Evolutionary conservation across 92 coral and sea anemone species (phyloP).

Genomic region (Actinostola sp.): DNA sequence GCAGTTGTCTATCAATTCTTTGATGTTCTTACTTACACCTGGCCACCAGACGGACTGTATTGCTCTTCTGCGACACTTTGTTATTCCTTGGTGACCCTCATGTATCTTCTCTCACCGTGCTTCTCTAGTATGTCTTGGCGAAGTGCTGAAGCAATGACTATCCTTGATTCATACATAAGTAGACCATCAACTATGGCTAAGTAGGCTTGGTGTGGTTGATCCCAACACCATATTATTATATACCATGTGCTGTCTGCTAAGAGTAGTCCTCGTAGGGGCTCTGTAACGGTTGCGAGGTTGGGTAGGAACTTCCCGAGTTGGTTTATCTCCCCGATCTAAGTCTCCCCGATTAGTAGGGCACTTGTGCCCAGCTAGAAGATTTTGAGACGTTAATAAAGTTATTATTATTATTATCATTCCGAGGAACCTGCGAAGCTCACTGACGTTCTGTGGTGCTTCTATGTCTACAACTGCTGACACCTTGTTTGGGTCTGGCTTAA

Average conservation of each 20-base stretch:
- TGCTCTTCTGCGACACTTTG: conserved; percentile 35
- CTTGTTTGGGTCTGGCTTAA: conserved; percentile 17
- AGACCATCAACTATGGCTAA: conserved; percentile 30
- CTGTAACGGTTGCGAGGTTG: conserved; percentile 48
- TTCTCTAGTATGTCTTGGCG: conserved; percentile 19
- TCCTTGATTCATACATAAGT: conserved; percentile 22
- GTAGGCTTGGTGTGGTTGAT: conserved; percentile 31
- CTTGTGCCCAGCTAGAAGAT: too few species aligned
- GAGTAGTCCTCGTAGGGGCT: conserved; percentile 40
- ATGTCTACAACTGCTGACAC: conserved; percentile 40
- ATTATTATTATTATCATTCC: too few species aligned
- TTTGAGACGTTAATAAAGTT: too few species aligned
- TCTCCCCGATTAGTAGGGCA: too few species aligned
- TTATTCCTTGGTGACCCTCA: conserved; percentile 43
- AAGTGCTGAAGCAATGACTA: conserved; percentile 35
- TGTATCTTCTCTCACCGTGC: conserved; percentile 30
- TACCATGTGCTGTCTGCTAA: conserved; percentile 27
- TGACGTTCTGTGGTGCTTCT: conserved; percentile 18
- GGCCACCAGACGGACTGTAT: conserved; percentile 49
- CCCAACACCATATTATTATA: too few species aligned
- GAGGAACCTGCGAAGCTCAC: conserved; percentile 47
- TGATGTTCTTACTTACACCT: conserved; percentile 34
- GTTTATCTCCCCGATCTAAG: too few species aligned
- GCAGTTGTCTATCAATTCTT: conserved; percentile 13
- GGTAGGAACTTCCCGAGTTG: conserved; percentile 39